Base-by-base conservation (phyloP, 64 coral and sea anemone species). In the Stylophora pistillata region DNA sequence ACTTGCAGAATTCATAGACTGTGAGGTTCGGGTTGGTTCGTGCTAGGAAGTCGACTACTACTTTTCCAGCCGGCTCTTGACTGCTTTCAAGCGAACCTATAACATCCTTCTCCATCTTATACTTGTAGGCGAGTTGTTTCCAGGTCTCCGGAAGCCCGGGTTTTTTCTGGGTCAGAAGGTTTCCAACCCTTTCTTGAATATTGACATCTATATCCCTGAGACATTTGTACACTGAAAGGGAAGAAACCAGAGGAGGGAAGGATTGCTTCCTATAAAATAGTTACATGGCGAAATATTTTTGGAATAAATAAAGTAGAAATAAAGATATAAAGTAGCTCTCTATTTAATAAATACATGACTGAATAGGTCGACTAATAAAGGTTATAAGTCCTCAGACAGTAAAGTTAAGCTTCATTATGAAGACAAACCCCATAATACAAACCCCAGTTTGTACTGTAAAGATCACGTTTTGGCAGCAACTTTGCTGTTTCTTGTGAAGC, bases 1-100 rank as follows among this genome's bases (percentile, higher is more conserved):
- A 53, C 30, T 83, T 70, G 21, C 80, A 83, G 15, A 83, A 83
- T 1, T 83, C 61, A 5, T 83, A 83, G 10, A 52, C 80, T 1
- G 80, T 83, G n/a, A 83, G 41, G 0, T 70, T 23, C 28, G 80
- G 60, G 16, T 34, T 9, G 0, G 6, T 4, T 14, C 60, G 0
- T 12, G 5, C 6, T 53, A 83, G 58, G 23, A 53, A 69, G 6
- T n/a, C 30, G 9, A 83, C 10, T 64, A 34, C 17, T 25, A 4
- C 55, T 11, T 15, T 62, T 5, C 80, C 80, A 16, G 58, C 59
- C 6, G 37, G 2, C 9, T 64, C 32, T 1, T 63, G 33, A 3
- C 13, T 0, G 0, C 0, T 15, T 10, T 69, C 31, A 0, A 83
- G 0, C 18, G 34, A 75, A 0, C 2, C 29, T 18, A 75, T 53